These are phyloP conservation scores for Corvus hawaiiensis DNA, from an alignment of 2,113 vertebrate species.

Conservation along the genomic window DNA sequence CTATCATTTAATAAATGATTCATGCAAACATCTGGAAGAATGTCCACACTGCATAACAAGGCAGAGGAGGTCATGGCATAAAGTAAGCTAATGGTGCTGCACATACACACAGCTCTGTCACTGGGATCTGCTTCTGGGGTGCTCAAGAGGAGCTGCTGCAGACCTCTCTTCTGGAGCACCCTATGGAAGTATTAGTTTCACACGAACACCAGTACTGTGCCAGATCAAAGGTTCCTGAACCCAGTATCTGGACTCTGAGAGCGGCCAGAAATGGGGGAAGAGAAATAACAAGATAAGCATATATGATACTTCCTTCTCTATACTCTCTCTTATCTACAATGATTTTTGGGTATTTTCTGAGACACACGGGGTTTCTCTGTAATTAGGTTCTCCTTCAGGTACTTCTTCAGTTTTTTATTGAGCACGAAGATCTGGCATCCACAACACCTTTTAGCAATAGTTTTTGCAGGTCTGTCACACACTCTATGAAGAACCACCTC, in stretches of 20 bases:
- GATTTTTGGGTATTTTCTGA: not conserved
- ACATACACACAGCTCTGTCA: not conserved
- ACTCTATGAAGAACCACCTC: not conserved
- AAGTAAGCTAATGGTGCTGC: not conserved
- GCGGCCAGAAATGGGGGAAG: not conserved
- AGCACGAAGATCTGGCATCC: not conserved
- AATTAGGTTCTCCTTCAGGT: not conserved
- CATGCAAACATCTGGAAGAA: not conserved
- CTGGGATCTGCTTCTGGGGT: not conserved
- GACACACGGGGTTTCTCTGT: accelerated
- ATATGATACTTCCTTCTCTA: not conserved
- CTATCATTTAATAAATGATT: not conserved
- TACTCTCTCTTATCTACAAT: not conserved
- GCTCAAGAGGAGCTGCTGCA: not conserved
- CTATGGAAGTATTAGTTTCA: not conserved
- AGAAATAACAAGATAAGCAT: not conserved
- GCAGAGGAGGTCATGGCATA: not conserved
- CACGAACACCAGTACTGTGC: not conserved
- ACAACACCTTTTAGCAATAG: not conserved
- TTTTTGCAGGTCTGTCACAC: not conserved
- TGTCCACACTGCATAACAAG: not conserved
- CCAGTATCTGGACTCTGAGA: not conserved
- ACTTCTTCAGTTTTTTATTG: not conserved
- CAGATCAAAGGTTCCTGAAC: not conserved
- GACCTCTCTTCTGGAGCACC: not conserved